Evolutionary conservation across 2,113 vertebrate species (phyloP), one percentile per base, ranked within the genome.

Genomic region (Eclectus roratus): DNA sequence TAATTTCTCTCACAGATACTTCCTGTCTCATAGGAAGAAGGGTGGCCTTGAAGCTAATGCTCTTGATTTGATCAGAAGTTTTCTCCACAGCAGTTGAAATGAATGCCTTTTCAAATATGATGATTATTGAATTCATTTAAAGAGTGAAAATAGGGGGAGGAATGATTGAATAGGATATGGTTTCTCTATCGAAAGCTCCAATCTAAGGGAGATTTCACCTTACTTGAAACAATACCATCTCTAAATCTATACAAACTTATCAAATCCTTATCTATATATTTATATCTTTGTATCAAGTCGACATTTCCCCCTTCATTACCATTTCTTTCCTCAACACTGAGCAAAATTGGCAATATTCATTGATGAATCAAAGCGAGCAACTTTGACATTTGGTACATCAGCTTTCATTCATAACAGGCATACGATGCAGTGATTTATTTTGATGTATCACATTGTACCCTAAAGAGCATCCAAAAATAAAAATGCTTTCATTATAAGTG

Each of bases 1-100:
- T 87, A 76, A 91, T 95, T 92, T 88, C 89, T 91, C 89, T 87
- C 72, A 88, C 27, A 84, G 77, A 87, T 92, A 92, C 66, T 93
- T 92, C 88, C 70, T 72, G 65, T 58, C 91, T 80, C 63, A 17
- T n/a, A 93, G 92, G 93, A 94, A 56, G 69, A 49, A 93, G 47
- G 50, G 70, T 65, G 69, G 88, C 83, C 83, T 92, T 89, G 83
- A 79, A 93, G 83, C 7, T 63, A 86, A 41, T n/a, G 44, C 50
- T 92, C 47, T 69, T 64, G 70, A 72, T 80, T 64, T 91, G 89
- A 85, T 81, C 52, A 93, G 78, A 80, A 90, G 49, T 44, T 82
- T 70, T 49, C 49, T 47, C 31, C 65, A 64, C 35, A 50, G n/a
- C 50, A 70, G 80, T 7, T 76, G 68, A 86, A 94, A 83, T 43